Evolutionary conservation across 2,113 vertebrate genomes (phyloP).

Genomic region (Apteryx owenii): DNA sequence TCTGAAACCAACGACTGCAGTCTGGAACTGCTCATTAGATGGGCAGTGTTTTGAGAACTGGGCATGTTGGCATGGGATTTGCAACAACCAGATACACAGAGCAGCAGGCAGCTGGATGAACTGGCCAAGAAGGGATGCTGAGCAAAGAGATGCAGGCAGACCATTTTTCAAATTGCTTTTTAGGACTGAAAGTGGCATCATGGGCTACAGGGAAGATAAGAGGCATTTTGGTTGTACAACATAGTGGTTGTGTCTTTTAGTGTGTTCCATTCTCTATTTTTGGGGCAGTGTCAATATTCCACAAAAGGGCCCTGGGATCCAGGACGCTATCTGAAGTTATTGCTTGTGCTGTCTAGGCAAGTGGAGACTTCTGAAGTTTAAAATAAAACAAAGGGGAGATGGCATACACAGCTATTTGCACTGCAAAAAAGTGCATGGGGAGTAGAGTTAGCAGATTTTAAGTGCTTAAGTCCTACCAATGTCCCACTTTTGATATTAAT

Average conservation of each 20-base stretch:
- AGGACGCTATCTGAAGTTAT: not conserved
- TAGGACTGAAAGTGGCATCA: no score
- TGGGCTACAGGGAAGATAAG: not conserved
- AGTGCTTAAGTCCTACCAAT: not conserved
- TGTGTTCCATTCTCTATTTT: not conserved
- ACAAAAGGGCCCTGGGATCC: not conserved
- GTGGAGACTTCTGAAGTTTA: not conserved
- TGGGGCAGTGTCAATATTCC: not conserved
- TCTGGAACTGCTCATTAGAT: accelerated
- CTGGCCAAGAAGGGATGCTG: not conserved
- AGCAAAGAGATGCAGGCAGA: not conserved
- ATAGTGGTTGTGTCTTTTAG: not conserved
- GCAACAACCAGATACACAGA: no score
- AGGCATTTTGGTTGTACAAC: not conserved
- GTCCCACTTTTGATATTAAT: not conserved
- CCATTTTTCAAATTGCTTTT: not conserved
- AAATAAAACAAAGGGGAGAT: not conserved
- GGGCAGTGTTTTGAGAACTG: not conserved
- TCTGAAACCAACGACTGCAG: not conserved
- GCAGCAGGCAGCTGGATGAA: not conserved
- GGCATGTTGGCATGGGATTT: not conserved
- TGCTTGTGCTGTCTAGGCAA: not conserved
- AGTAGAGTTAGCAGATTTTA: not conserved
- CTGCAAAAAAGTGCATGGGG: not conserved
- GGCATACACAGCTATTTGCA: not conserved